Evolutionary conservation across 2,113 vertebrate species (phyloP).

Genomic region (Ivindomyrus marchei): DNA sequence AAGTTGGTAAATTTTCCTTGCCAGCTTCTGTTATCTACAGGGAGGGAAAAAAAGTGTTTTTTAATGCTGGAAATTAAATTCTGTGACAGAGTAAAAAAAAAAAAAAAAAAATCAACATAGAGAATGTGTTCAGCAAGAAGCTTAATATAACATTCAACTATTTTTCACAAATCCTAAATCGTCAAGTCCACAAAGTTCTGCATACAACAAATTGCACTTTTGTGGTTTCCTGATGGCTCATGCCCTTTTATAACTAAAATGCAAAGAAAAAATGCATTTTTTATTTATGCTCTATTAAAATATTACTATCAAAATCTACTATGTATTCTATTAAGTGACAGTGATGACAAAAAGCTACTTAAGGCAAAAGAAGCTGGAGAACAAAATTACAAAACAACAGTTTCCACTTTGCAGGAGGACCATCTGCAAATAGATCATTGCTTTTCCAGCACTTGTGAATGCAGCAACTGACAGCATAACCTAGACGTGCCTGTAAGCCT

Average conservation of each 20-base stretch:
- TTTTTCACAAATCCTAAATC: not conserved
- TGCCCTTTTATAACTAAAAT: not conserved
- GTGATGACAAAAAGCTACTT: not conserved
- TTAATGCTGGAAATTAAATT: not conserved
- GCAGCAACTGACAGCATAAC: not conserved
- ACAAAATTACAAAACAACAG: not conserved
- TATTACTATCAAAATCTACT: not conserved
- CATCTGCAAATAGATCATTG: not conserved
- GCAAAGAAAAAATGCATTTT: too few relatives aligned
- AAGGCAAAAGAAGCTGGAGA: not conserved
- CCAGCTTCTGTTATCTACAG: slow-evolving; percentile 75
- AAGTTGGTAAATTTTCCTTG: slow-evolving; percentile 77
- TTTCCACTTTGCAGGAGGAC: not conserved
- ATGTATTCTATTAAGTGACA: not conserved
- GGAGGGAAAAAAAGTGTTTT: slow-evolving; percentile 24
- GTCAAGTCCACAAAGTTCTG: not conserved
- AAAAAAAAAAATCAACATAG: not conserved
- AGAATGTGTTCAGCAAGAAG: not conserved
- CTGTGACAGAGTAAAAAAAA: not conserved
- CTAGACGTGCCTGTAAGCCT: not conserved
- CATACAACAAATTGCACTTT: not conserved
- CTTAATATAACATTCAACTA: not conserved
- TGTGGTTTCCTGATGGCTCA: not conserved
- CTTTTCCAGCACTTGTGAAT: not conserved
- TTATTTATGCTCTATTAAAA: not conserved